Evolutionary conservation across 1,140 invertebrate genomes (phyloP).

Genomic region (Drosophila sproati): DNA sequence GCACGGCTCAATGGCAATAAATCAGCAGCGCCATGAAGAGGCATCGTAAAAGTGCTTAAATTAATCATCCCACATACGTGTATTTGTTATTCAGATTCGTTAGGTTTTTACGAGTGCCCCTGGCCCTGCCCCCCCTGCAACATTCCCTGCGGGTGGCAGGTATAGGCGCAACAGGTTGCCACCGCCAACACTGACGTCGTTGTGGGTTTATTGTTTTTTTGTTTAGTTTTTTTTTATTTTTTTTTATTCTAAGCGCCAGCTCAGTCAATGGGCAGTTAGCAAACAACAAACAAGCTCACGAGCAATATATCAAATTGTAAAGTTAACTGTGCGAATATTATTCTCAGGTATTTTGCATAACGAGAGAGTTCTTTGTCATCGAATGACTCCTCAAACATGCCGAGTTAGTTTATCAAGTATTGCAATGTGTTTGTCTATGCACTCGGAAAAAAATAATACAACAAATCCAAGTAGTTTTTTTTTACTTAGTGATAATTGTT

Average conservation of each 20-base stretch:
- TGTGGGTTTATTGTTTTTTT: neutral
- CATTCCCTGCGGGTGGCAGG: slow-evolving; percentile 35
- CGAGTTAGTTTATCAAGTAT: neutral
- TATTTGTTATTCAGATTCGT: slow-evolving; percentile 74
- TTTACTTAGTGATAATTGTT: no score
- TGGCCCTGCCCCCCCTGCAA: slow-evolving; percentile 5
- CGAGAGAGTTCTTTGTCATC: slow-evolving; percentile 57
- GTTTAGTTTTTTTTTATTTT: no score
- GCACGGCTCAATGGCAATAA: slow-evolving; percentile 67
- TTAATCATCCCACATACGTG: slow-evolving; percentile 82
- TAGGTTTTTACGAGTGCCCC: slow-evolving; percentile 69
- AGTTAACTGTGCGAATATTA: slow-evolving; percentile 49
- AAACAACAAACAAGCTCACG: neutral
- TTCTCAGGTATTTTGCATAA: slow-evolving; percentile 71
- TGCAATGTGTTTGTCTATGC: neutral
- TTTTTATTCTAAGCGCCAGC: slow-evolving; percentile 52
- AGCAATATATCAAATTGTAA: slow-evolving; percentile 55
- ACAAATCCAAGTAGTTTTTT: no score
- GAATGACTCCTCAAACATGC: neutral
- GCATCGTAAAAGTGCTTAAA: slow-evolving; percentile 84
- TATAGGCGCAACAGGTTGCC: slow-evolving; percentile 67
- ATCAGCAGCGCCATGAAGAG: slow-evolving; percentile 80
- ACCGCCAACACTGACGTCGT: slow-evolving; percentile 38
- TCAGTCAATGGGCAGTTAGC: slow-evolving; percentile 17
- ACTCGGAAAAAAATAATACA: neutral